These are phyloP conservation scores for Melipona quadrifasciata DNA, from an alignment of 1,140 invertebrate genomes.

Conservation along the genomic window DNA sequence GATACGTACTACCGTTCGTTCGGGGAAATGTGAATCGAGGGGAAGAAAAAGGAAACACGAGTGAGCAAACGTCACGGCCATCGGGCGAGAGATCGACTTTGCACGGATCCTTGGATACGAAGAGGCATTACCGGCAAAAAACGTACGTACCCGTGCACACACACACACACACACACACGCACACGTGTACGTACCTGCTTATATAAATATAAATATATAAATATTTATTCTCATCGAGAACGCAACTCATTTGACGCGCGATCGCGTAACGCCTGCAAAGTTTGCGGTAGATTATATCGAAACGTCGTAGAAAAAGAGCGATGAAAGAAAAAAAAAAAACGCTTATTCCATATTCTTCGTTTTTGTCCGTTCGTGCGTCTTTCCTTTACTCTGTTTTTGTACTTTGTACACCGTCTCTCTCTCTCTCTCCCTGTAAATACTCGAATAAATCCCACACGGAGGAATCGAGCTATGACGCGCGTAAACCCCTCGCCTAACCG, in stretches of 20 bases:
- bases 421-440: background rate
- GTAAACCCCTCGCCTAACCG: background rate
- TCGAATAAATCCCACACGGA: conserved; percentile 20
- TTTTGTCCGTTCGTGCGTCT: too few species aligned
- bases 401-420: background rate
- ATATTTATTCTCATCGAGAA: conserved; percentile 18
- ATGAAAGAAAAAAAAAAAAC: background rate
- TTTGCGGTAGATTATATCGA: background rate
- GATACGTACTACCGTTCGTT: conserved; percentile 48
- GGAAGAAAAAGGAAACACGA: conserved; percentile 17
- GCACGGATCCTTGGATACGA: background rate
- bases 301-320: too few species aligned
- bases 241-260: background rate
- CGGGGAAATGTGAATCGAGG: conserved; percentile 36
- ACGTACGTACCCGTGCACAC: conserved; percentile 7
- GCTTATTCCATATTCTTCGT: background rate
- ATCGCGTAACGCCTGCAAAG: background rate
- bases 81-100: background rate
- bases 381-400: background rate
- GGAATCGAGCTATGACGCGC: background rate
- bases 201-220: background rate
- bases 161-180: background rate
- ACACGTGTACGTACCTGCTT: background rate
- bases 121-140: background rate
- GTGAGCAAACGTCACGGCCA: conserved; percentile 44